phyloP scores from a whole-genome alignment of 2,797 vertebrate species.

The Scyliorhinus canicula region DNA sequence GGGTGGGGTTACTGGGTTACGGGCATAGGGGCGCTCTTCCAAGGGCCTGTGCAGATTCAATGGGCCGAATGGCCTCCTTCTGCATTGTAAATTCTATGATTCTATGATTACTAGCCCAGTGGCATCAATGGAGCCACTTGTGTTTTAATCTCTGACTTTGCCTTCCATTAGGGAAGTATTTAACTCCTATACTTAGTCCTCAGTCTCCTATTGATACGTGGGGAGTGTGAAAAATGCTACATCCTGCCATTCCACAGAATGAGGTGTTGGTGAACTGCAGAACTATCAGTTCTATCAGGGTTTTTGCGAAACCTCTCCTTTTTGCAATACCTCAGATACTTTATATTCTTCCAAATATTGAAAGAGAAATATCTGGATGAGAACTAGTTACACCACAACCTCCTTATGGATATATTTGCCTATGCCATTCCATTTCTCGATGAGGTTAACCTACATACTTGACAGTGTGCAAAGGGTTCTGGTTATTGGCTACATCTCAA shows the following conservation, averaged over 20 bases:
- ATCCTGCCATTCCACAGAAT: neutral
- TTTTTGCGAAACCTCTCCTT: neutral
- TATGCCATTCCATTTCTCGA: neutral
- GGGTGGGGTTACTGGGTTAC: no score
- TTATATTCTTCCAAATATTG: neutral
- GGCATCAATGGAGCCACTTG: neutral
- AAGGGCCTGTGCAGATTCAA: no score
- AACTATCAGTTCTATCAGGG: neutral
- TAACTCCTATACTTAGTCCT: neutral
- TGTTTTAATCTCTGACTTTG: neutral
- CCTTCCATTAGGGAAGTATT: neutral
- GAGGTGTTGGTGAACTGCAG: neutral
- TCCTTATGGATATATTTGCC: neutral
- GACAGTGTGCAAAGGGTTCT: neutral
- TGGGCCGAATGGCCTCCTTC: no score
- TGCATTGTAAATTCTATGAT: no score
- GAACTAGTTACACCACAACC: neutral
- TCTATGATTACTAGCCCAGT: no score
- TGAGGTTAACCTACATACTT: conserved; percentile 28
- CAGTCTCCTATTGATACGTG: neutral
- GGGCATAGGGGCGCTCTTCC: no score
- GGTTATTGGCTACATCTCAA: neutral
- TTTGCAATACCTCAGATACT: neutral
- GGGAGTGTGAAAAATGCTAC: neutral
- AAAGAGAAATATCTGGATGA: neutral